Evolutionary conservation across 1,140 invertebrate genomes (phyloP), one percentile per base, ranked within the genome.

Genomic region (Catajapyx aquilonaris): DNA sequence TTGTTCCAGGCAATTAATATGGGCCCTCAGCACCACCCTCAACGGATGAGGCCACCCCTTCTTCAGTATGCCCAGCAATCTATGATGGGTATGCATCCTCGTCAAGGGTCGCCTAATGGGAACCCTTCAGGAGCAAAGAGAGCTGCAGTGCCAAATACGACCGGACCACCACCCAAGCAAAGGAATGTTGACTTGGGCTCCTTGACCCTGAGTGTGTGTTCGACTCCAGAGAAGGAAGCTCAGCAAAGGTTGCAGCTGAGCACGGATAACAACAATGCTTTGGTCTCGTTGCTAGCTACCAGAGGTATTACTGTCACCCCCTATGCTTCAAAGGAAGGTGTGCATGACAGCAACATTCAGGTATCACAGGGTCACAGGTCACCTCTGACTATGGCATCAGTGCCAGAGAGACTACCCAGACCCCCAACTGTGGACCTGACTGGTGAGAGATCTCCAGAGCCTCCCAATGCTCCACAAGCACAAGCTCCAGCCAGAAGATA

Each of bases 271-370:
- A n/a, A n/a, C 4, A 73, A 69, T 38, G 69, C 68, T 1, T 75
- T 79, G 43, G 74, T 75, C 1, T 76, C 72, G 53, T 68, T 78
- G 22, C 52, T 81, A 30, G 75, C 74, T 7, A 73, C 73, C 10
- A 54, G 76, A 42, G 76, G 76, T 15, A 79, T 79, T 37, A 78
- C 73, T 19, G 70, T 79, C 0, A 79, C 75, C 37, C 68, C 68
- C 18, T 61, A 59, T 5, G 54, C 58, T 31, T 40, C 25, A 48
- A 57, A 41, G 20, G 42, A 41, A 16, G 33, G 33, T 18, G n/a
- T n/a, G n/a, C n/a, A n/a, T n/a, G n/a, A n/a, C n/a, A 28, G 13
- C 13, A 28, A 28, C 13, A 7, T 7, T 28, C 23, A 28, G 23
- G 13, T 9, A 7, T 32, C 34, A 25, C 7, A 18, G 20, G 19